Evolutionary conservation across 2,113 vertebrate genomes (phyloP).

Genomic region (Bettongia penicillata): DNA sequence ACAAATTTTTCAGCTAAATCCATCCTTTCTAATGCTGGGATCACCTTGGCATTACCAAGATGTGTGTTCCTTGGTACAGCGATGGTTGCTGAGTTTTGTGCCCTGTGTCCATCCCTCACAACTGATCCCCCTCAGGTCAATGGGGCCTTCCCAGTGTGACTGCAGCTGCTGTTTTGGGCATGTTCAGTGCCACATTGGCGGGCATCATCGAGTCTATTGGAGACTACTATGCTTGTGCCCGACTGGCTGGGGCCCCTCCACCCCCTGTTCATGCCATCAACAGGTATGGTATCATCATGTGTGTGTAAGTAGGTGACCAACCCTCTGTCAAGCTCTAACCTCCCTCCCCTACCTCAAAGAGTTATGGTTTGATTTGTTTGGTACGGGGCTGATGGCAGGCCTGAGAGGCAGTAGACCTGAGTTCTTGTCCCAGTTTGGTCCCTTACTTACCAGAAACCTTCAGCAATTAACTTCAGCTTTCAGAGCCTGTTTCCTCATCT

Average conservation of each 20-base stretch:
- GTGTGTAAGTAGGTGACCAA: background rate
- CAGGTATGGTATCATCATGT: constrained; percentile 83
- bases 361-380: background rate
- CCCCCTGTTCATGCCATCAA: constrained; percentile 97
- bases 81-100: background rate
- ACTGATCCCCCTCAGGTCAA: constrained; percentile 86
- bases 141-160: constrained; percentile 97
- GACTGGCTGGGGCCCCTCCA: constrained; percentile 92
- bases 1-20: background rate
- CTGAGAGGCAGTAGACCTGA: background rate
- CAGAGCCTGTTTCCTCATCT: background rate
- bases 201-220: constrained; percentile 98
- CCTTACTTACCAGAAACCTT: no score
- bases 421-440: background rate
- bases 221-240: constrained; percentile 97
- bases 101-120: background rate
- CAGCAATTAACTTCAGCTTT: background rate
- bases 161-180: constrained; percentile 93
- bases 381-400: background rate
- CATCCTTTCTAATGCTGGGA: background rate
- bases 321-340: background rate
- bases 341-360: background rate
- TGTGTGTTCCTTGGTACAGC: background rate
- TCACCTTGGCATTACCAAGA: background rate
- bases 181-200: constrained; percentile 95